Conservation (phyloP, 2,888 invertebrate species). For the Mantis religiosa region DNA sequence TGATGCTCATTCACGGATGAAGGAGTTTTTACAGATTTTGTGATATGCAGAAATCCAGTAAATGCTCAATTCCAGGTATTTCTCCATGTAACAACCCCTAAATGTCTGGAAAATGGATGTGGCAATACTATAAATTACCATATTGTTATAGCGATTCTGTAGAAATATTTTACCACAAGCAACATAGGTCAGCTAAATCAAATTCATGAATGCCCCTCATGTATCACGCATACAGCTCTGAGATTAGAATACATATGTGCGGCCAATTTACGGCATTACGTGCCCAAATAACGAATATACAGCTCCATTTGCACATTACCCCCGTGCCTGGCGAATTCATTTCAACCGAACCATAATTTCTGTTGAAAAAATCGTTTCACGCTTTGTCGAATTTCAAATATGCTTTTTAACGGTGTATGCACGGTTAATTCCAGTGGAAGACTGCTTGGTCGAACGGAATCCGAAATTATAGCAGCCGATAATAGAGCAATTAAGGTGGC, state of each 20-base stretch:
- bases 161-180: too few species aligned
- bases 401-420: background rate
- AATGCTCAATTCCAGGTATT: too few species aligned
- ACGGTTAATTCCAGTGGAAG: background rate
- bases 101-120: too few species aligned
- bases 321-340: background rate
- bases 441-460: background rate
- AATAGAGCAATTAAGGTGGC: background rate
- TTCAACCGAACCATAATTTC: background rate
- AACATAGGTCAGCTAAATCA: background rate
- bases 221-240: background rate
- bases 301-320: background rate
- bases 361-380: background rate
- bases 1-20: too few species aligned
- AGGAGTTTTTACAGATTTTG: too few species aligned
- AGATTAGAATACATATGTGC: background rate
- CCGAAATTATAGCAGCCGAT: background rate
- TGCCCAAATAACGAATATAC: background rate
- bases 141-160: too few species aligned
- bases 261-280: background rate
- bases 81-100: too few species aligned
- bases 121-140: too few species aligned
- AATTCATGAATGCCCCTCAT: background rate
- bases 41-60: too few species aligned
- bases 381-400: background rate